Evolutionary conservation across 2,797 vertebrate genomes (phyloP).

Genomic region (Chelon auratus): DNA sequence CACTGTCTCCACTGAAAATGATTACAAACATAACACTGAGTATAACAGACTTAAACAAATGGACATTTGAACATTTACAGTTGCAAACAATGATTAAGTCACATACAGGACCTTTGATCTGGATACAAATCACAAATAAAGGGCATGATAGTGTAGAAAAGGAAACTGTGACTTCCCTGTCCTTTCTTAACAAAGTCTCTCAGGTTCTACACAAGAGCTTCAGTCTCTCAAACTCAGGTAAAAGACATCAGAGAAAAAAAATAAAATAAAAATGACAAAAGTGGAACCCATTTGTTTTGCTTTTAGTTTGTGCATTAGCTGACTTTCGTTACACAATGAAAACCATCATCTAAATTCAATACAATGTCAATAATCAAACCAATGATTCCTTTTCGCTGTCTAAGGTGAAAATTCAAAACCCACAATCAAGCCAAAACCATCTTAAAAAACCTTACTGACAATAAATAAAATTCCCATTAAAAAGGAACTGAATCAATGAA

Average conservation of each 20-base stretch:
- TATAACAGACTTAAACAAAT: slow-evolving; percentile 78
- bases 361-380: slow-evolving; percentile 63
- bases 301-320: slow-evolving; percentile 55
- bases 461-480: slow-evolving; percentile 82
- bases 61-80: slow-evolving; percentile 80
- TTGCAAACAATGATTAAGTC: slow-evolving; percentile 81
- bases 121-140: slow-evolving; percentile 77
- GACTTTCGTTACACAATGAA: slow-evolving; percentile 62
- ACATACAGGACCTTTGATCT: slow-evolving; percentile 74
- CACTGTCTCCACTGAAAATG: slow-evolving; percentile 73
- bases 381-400: slow-evolving; percentile 37
- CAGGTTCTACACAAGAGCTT: slow-evolving; percentile 61
- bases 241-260: slow-evolving; percentile 57
- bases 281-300: slow-evolving; percentile 69
- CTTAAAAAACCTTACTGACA: slow-evolving; percentile 61
- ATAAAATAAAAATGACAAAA: slow-evolving; percentile 56
- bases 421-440: slow-evolving; percentile 60
- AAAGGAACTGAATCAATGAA: slow-evolving; percentile 72
- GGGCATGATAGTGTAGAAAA: slow-evolving; percentile 61
- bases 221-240: slow-evolving; percentile 48
- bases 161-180: slow-evolving; percentile 62
- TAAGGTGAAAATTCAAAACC: slow-evolving; percentile 53
- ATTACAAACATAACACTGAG: slow-evolving; percentile 79
- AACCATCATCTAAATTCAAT: slow-evolving; percentile 61
- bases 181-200: slow-evolving; percentile 60